Evolutionary conservation across 2,113 vertebrate genomes (phyloP).

Genomic region (Perca schrenkii): DNA sequence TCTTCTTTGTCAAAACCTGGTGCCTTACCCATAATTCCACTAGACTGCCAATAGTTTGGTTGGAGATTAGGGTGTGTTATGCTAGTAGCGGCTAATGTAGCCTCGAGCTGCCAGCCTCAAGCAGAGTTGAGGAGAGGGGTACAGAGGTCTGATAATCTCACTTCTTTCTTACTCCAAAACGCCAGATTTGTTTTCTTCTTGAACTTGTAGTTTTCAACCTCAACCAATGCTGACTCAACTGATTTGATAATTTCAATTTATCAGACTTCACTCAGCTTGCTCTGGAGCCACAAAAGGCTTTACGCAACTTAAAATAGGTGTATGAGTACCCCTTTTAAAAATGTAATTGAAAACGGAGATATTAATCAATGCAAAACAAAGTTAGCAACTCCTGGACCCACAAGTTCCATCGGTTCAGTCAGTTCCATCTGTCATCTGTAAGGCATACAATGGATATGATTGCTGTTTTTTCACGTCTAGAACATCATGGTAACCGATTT

Average conservation of each 20-base stretch:
- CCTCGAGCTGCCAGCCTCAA: neutral
- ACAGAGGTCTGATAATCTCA: neutral
- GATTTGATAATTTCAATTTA: neutral
- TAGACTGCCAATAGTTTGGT: too few relatives aligned
- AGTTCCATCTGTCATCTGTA: neutral
- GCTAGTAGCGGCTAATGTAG: too few relatives aligned
- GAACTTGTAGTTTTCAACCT: too few relatives aligned
- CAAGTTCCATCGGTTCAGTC: neutral
- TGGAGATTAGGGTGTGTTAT: too few relatives aligned
- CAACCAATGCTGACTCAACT: neutral
- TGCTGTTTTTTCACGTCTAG: neutral
- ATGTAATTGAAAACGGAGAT: neutral
- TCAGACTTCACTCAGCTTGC: neutral
- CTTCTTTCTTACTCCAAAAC: too few relatives aligned
- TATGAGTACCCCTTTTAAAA: neutral
- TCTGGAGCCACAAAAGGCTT: neutral
- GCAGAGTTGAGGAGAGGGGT: neutral
- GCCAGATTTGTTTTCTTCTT: too few relatives aligned
- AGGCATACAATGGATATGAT: neutral
- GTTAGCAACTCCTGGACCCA: neutral
- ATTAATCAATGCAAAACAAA: neutral
- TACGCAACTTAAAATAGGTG: neutral
- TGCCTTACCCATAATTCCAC: too few relatives aligned
- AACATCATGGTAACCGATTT: neutral
- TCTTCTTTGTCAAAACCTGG: too few relatives aligned